Evolutionary conservation across 2,797 vertebrate species (phyloP).

Genomic region (Emys orbicularis): DNA sequence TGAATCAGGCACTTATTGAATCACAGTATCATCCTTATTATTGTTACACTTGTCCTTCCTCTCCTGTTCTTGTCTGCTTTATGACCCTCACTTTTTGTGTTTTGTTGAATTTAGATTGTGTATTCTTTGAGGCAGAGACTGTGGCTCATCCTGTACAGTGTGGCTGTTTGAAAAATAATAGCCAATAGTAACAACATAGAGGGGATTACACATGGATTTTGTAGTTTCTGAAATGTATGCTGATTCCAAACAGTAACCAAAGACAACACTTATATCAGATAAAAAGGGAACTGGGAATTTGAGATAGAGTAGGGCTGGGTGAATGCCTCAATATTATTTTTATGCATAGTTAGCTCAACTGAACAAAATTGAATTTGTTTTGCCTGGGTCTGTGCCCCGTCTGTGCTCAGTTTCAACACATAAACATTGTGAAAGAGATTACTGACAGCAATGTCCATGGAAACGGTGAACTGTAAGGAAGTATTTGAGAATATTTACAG

Average conservation of each 20-base stretch:
- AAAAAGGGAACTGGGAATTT: background rate
- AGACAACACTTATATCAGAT: background rate
- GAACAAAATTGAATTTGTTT: background rate
- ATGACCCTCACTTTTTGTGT: slow-evolving; percentile 41
- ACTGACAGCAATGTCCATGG: background rate
- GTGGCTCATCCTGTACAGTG: slow-evolving; percentile 50
- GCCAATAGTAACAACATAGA: background rate
- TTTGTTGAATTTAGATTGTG: slow-evolving; percentile 45
- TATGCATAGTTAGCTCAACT: background rate
- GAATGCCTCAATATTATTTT: background rate
- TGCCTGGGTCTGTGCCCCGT: background rate
- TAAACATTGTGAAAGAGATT: background rate
- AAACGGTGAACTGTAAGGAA: background rate
- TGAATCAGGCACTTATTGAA: background rate
- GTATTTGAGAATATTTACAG: background rate
- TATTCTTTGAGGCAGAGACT: slow-evolving; percentile 44
- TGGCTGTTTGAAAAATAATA: background rate
- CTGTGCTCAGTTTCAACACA: background rate
- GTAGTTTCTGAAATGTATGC: slow-evolving; percentile 1
- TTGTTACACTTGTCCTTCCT: background rate
- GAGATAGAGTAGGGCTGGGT: background rate
- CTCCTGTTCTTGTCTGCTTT: background rate
- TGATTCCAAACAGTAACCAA: slow-evolving; percentile 25
- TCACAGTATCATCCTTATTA: background rate
- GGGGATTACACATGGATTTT: background rate